phyloP scores from a whole-genome alignment of 2,888 invertebrate species.

The Callimorpha dominula region DNA sequence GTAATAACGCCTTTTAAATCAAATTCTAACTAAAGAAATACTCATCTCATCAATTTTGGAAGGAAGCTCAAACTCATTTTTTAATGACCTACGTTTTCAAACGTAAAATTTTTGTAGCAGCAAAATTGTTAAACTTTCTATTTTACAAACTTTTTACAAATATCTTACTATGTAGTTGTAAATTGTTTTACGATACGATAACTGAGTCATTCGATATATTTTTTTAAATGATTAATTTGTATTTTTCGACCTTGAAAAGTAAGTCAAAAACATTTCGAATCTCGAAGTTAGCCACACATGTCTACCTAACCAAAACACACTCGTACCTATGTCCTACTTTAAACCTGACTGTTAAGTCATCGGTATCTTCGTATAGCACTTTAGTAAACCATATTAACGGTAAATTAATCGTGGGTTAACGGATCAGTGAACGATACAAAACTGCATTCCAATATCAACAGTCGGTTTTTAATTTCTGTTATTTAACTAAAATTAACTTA shows the following conservation, averaged over 20 bases:
- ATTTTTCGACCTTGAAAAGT: background rate
- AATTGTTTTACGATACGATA: too few species aligned
- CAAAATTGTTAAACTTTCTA: too few species aligned
- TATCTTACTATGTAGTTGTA: too few species aligned
- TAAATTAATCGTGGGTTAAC: conserved; percentile 56
- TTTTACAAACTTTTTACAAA: too few species aligned
- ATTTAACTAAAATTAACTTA: too few species aligned
- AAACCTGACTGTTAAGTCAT: background rate
- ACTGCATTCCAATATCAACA: background rate
- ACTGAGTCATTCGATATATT: too few species aligned
- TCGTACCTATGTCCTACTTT: background rate
- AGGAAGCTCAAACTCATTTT: background rate
- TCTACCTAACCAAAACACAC: background rate
- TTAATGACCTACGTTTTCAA: background rate
- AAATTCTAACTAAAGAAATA: background rate
- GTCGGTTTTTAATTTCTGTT: background rate
- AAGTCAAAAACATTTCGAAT: background rate
- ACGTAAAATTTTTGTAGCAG: too few species aligned
- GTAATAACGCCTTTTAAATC: background rate
- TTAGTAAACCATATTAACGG: conserved; percentile 50
- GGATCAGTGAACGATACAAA: conserved; percentile 30
- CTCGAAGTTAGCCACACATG: background rate
- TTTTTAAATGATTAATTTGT: too few species aligned
- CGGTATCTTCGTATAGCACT: conserved; percentile 7
- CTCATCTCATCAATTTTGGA: too few species aligned